Evolutionary conservation across 2,113 vertebrate genomes (phyloP).

Genomic region (Corythornis cristatus): DNA sequence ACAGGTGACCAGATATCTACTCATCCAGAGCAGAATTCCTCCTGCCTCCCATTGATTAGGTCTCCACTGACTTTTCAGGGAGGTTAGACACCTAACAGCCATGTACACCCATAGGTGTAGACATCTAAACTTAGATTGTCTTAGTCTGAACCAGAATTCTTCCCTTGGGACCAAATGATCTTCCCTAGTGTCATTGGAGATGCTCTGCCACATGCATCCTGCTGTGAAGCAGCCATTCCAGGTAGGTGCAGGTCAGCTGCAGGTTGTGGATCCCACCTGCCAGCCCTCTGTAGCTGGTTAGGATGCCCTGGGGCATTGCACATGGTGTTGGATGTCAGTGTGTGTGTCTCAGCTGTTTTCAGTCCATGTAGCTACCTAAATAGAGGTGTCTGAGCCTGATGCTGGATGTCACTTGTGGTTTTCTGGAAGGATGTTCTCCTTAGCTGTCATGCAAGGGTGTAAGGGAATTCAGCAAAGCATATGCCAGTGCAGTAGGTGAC

Average conservation of each 20-base stretch:
- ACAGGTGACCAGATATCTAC: not conserved
- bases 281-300: not conserved
- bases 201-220: not conserved
- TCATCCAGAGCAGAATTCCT: not conserved
- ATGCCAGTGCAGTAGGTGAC: not conserved
- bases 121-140: not conserved
- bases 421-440: not conserved
- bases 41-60: not conserved
- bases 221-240: not conserved
- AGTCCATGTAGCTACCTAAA: fast-evolving
- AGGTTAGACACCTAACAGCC: not conserved
- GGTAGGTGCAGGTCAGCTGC: not conserved
- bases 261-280: not conserved
- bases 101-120: not conserved
- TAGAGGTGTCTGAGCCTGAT: not conserved
- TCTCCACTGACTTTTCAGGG: not conserved
- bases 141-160: not conserved
- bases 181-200: not conserved
- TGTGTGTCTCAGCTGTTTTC: not conserved
- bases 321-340: fast-evolving
- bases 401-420: not conserved
- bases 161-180: not conserved
- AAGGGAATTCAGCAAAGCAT: not conserved
- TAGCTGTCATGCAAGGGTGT: not conserved
- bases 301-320: not conserved